Evolutionary conservation across 2,888 invertebrate species (phyloP).

Genomic region (Hyposoter dolosus): DNA sequence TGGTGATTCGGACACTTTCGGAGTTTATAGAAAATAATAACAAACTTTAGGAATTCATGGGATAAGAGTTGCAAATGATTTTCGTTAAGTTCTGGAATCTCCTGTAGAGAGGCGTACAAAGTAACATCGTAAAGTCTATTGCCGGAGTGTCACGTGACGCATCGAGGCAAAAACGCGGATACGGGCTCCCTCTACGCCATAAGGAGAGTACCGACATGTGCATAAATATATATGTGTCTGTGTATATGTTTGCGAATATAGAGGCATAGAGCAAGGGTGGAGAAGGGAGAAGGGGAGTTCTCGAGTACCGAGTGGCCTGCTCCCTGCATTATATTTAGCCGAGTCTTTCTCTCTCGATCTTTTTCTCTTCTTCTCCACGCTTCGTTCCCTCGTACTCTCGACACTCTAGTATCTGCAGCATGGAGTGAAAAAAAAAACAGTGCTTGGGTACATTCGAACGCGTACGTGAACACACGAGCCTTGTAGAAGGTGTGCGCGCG

Average conservation of each 20-base stretch:
- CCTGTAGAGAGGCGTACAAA: constrained; percentile 13
- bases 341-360: constrained; percentile 42
- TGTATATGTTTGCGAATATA: not conserved
- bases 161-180: constrained; percentile 58
- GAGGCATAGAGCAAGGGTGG: not conserved
- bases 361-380: constrained; percentile 28
- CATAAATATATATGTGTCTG: constrained; percentile 27
- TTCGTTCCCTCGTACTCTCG: constrained; percentile 36
- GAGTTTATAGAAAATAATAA: not conserved
- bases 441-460: constrained; percentile 40
- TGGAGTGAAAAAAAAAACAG: constrained; percentile 34
- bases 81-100: not conserved
- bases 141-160: constrained; percentile 60
- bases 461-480: not conserved
- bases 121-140: constrained; percentile 53
- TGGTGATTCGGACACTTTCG: not conserved
- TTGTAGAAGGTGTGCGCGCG: not conserved
- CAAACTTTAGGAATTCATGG: not conserved
- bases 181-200: constrained; percentile 35
- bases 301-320: constrained; percentile 65
- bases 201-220: constrained; percentile 3
- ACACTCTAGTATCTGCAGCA: constrained; percentile 55
- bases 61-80: not conserved
- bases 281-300: constrained; percentile 23
- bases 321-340: constrained; percentile 69